A percentile compares a stretch with the other conserved stretches of the same genome.
These are phyloP conservation scores for Ellobius talpinus DNA, from an alignment of 2,113 vertebrate species.

Conservation along the genomic window DNA sequence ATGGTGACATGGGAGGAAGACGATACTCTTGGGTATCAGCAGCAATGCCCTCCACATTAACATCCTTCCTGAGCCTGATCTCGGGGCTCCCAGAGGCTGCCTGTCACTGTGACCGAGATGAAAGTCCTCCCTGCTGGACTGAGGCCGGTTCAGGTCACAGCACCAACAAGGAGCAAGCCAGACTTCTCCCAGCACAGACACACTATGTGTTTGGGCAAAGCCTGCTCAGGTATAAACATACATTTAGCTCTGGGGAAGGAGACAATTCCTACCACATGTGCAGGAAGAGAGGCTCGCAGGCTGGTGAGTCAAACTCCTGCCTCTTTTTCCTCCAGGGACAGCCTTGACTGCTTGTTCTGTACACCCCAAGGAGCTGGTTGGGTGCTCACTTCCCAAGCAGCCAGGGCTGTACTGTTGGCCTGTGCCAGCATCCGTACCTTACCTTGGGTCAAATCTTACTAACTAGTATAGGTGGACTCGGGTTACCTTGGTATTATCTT, in stretches of 20 bases:
- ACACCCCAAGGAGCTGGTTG: background rate
- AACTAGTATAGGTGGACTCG: background rate
- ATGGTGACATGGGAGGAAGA: background rate
- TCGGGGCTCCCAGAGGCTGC: slow-evolving; percentile 16
- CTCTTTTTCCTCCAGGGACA: background rate
- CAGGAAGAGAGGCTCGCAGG: background rate
- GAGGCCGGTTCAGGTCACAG: slow-evolving; percentile 52
- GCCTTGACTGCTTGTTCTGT: background rate
- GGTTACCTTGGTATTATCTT: background rate
- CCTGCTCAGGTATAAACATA: slow-evolving; percentile 69
- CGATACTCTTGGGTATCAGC: background rate
- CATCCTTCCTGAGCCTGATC: background rate
- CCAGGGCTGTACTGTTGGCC: background rate
- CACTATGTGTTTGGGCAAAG: slow-evolving; percentile 55
- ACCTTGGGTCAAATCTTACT: background rate
- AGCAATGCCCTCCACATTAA: background rate
- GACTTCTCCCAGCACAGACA: slow-evolving; percentile 62
- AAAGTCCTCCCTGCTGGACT: slow-evolving; percentile 16
- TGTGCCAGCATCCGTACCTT: background rate
- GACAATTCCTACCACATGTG: slow-evolving; percentile 70
- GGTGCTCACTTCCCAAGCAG: background rate
- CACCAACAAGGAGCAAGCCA: slow-evolving; percentile 57
- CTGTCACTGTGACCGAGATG: slow-evolving; percentile 39
- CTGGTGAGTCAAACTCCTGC: background rate
- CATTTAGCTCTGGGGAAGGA: slow-evolving; percentile 51